Evolutionary conservation across 2,797 vertebrate genomes (phyloP), one percentile per base, ranked within the genome.

Genomic region (Cuculus canorus): DNA sequence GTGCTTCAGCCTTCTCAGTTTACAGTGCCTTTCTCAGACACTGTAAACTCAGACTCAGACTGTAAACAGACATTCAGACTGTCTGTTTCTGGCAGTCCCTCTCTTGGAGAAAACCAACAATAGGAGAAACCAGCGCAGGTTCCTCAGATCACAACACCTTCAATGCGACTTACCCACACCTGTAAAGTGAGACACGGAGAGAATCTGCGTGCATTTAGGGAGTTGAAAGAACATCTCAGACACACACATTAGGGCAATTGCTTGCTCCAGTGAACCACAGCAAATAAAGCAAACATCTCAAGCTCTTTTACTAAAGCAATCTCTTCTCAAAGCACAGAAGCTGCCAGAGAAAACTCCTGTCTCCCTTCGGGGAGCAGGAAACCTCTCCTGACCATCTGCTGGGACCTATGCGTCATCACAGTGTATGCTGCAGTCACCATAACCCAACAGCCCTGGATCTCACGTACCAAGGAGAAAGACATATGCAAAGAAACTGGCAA

Each of bases 331-430:
- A 73, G 54, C 24, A 72, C 41, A 68, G 37, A 56, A 63, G 16
- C 19, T 5, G 24, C 18, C 61, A 41, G 43, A 45, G 37, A 28
- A 45, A 83, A 64, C 10, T 41, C 37, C 21, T 4, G 30, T 35
- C 54, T 56, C 45, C 24, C 11, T 60, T 37, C 53, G 10, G 22
- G 32, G 48, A 68, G 66, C 2, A 0, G 14, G 9, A 35, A 79
- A 57, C 41, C n/a, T 72, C 61, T 35, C 60, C 32, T 35, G 19
- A n/a, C 59, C 79, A 73, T 19, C 47, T 43, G 48, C n/a, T 4
- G 68, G 43, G 13, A 25, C 12, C 39, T 15, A 6, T 1, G 3
- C 6, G 18, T 13, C 59, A 53, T 3, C 5, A 1, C 45, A n/a
- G 59, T 5, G 1, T 6, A 41, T 3, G 25, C 59, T 30, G 16